Base-by-base conservation (phyloP, 2,113 vertebrate species). In the Cyanoramphus novaezelandiae region DNA sequence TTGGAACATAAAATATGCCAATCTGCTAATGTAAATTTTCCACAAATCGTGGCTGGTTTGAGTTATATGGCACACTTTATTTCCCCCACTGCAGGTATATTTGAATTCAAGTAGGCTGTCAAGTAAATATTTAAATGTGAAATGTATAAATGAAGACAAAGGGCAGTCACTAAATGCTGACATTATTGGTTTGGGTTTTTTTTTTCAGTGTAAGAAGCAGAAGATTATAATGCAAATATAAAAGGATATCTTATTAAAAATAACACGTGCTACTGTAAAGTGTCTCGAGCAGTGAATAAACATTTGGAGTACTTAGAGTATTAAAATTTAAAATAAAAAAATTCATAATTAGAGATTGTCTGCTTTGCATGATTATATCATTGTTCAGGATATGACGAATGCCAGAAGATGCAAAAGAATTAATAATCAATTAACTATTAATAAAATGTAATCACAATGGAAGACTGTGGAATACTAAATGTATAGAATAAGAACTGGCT, bases 31-130 rank as follows among this genome's bases (percentile, higher is more conserved):
- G 93, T 90, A 97, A 95, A 96, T 92, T 97, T 96, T 96, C 86
- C 74, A 91, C 78, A 95, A 68, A 86, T 96, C 88, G 65, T 41
- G 43, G 80, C 81, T 88, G 60, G 88, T 81, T 96, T 90, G 81
- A 97, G 50, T 96, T 97, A 95, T 31, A 20, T 21, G 83, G n/a
- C 57, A 89, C 35, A 71, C 33, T 97, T 68, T 88, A 85, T 96
- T 97, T 92, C 79, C 33, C 55, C 76, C 95, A 92, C 63, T 95
- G n/a, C 65, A 97, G 82, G 88, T 94, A 93, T 94, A 95, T 95
- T 95, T 97, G 86, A 97, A 96, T 96, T 97, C 86, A 94, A 97
- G 87, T 93, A 78, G 82, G 78, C 29, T 96, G 84, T 95, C 95
- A 93, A 96, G 86, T 95, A 97, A 96, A 95, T 95, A 97, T 94